A percentile compares a stretch with the other conserved stretches of the same genome.
Evolutionary conservation across 2,113 vertebrate species (phyloP).

Genomic region (Equus przewalskii): DNA sequence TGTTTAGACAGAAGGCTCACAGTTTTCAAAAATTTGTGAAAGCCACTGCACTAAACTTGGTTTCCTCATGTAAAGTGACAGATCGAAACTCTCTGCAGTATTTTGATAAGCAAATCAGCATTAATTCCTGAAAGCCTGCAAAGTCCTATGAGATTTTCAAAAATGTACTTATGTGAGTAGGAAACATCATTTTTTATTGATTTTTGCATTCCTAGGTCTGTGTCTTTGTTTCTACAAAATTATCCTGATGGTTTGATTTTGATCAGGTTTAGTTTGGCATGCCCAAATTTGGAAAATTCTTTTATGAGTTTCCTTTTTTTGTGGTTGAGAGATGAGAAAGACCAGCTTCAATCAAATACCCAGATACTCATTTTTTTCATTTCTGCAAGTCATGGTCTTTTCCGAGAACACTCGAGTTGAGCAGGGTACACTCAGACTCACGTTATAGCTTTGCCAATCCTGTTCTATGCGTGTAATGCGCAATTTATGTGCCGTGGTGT

Average conservation of each 20-base stretch:
- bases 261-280: background rate
- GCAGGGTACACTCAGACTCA: background rate
- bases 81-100: background rate
- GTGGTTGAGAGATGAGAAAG: background rate
- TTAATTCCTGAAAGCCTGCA: background rate
- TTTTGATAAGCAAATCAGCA: background rate
- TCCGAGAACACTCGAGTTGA: background rate
- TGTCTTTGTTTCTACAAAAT: background rate
- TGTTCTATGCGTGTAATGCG: background rate
- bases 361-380: background rate
- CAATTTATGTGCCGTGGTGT: background rate
- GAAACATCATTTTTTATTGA: background rate
- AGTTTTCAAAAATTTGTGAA: background rate
- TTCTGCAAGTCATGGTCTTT: background rate
- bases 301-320: background rate
- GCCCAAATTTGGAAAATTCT: background rate
- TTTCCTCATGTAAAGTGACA: background rate
- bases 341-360: background rate
- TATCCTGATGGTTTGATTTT: background rate
- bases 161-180: background rate
- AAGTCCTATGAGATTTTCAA: background rate
- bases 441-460: background rate
- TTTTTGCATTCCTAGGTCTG: background rate
- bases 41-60: background rate
- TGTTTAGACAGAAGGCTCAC: background rate